Conservation (phyloP, 2,113 vertebrate genomes). For the Sinocyclocheilus grahami region DNA sequence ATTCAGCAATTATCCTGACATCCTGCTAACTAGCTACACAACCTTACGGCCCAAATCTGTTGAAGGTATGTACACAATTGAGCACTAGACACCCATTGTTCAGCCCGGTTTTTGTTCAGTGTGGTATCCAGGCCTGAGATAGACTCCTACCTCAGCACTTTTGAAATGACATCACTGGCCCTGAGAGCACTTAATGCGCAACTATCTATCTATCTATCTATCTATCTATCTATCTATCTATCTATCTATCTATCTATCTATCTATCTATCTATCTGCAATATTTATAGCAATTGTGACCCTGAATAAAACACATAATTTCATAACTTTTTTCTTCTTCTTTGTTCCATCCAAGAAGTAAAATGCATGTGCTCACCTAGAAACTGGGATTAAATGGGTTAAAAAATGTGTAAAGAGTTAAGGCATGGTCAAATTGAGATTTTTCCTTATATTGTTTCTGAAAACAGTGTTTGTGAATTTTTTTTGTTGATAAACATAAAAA, state of each 20-base stretch:
- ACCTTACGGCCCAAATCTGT: background rate
- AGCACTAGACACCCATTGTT: background rate
- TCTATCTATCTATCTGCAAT: background rate
- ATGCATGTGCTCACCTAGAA: background rate
- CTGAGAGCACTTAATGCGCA: constrained; percentile 25
- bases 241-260: background rate
- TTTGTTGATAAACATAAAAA: no score
- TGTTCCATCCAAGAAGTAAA: background rate
- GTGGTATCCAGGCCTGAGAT: background rate
- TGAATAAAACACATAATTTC: background rate
- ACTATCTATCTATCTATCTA: constrained; percentile 12
- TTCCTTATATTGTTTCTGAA: background rate
- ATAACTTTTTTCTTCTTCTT: background rate
- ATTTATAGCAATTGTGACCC: background rate
- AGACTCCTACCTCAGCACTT: constrained; percentile 41
- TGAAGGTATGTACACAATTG: background rate
- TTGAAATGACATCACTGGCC: constrained; percentile 32
- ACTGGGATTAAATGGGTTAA: background rate
- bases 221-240: no score
- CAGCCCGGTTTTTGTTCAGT: constrained; percentile 11
- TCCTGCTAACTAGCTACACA: background rate
- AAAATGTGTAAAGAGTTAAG: background rate
- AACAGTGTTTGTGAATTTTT: background rate
- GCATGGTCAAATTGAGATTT: background rate
- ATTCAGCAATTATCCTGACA: constrained; percentile 10